Conservation (phyloP, 2,888 invertebrate species). For the Drosophila longiperda region DNA sequence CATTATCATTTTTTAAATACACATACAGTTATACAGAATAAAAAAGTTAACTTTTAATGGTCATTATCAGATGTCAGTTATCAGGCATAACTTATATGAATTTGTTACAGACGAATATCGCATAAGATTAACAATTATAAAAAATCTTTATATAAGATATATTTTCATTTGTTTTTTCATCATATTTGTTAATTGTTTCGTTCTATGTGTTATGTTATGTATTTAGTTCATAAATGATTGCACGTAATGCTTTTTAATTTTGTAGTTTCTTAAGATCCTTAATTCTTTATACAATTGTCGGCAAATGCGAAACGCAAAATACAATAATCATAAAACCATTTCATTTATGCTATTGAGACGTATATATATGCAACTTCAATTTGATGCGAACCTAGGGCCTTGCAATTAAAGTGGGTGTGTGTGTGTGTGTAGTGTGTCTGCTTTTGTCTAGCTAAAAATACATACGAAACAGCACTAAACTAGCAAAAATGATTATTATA, state of each 20-base stretch:
- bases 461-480: constrained; percentile 78
- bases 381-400: constrained; percentile 16
- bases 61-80: constrained; percentile 58
- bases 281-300: constrained; percentile 53
- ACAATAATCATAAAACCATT: constrained; percentile 25
- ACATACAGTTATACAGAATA: constrained; percentile 69
- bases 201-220: constrained; percentile 15
- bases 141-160: constrained; percentile 64
- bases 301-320: constrained; percentile 32
- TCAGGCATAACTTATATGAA: constrained; percentile 41
- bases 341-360: constrained; percentile 10
- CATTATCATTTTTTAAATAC: constrained; percentile 68
- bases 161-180: constrained; percentile 22
- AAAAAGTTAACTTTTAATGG: constrained; percentile 59
- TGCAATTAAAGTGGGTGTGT: constrained; percentile 25
- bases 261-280: constrained; percentile 22
- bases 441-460: constrained; percentile 64
- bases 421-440: constrained; percentile 21
- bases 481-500: constrained; percentile 82
- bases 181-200: constrained; percentile 35
- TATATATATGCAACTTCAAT: constrained; percentile 23
- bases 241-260: constrained; percentile 32
- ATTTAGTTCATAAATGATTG: constrained; percentile 21
- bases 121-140: constrained; percentile 80
- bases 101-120: constrained; percentile 65